These are phyloP conservation scores for Neomorphus geoffroyi DNA, from an alignment of 2,797 vertebrate genomes.

Conservation along the genomic window DNA sequence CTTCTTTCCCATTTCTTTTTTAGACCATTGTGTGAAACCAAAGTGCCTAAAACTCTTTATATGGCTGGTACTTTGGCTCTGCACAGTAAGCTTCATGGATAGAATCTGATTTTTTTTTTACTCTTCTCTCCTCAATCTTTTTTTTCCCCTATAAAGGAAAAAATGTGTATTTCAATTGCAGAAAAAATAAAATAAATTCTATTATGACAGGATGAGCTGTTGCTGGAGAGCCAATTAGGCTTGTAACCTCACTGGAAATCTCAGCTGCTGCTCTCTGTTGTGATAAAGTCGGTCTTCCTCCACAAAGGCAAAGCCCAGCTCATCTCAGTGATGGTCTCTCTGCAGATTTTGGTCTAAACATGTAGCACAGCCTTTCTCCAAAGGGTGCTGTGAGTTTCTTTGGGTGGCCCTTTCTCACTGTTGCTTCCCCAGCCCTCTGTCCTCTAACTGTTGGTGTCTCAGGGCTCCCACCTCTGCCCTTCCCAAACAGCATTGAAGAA, in stretches of 20 bases:
- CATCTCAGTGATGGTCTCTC: fast-evolving
- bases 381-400: not conserved
- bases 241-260: not conserved
- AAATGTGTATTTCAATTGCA: not conserved
- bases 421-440: not conserved
- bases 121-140: not conserved
- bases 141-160: not conserved
- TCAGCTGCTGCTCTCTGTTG: not conserved
- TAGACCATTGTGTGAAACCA: not conserved
- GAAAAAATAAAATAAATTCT: not conserved
- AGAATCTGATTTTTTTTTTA: not conserved
- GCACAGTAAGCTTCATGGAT: not conserved
- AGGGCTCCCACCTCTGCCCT: not conserved
- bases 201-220: not conserved
- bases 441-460: not conserved
- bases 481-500: too few species aligned
- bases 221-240: not conserved
- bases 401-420: not conserved
- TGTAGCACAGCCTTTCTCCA: not conserved
- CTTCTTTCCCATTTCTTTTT: not conserved
- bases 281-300: not conserved
- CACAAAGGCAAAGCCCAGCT: not conserved
- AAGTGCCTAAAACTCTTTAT: not conserved
- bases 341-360: not conserved
- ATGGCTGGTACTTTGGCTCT: not conserved